Percentiles rank a stretch among this genome's conserved stretches.
Conservation (phyloP, 2,113 vertebrate species). For the Tringa solitaria region DNA sequence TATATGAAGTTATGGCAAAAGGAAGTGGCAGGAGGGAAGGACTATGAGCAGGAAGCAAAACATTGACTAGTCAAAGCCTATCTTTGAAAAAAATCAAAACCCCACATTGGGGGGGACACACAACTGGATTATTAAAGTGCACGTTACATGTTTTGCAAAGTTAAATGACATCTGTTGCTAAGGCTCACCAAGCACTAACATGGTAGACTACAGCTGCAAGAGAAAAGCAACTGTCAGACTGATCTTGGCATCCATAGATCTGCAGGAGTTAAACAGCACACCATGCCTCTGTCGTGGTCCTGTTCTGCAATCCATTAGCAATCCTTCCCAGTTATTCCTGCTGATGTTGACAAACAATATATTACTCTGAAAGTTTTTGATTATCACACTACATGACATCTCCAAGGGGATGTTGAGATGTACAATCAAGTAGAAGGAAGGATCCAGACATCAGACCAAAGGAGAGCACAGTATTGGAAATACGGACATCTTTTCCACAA, state of each 20-base stretch:
- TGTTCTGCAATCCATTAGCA: neutral
- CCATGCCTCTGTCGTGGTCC: neutral
- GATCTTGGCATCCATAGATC: neutral
- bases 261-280: neutral
- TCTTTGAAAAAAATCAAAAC: neutral
- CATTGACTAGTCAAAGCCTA: neutral
- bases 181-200: fast-evolving
- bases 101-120: neutral
- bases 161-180: neutral
- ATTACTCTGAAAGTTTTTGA: neutral
- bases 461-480: neutral
- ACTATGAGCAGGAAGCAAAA: neutral
- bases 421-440: neutral
- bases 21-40: neutral
- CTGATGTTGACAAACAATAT: neutral
- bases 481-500: neutral
- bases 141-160: neutral
- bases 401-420: neutral
- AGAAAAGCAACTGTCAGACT: neutral
- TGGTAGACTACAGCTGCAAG: fast-evolving
- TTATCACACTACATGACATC: neutral
- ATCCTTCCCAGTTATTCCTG: neutral
- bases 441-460: neutral
- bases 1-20: neutral
- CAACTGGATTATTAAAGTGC: neutral